Base-by-base conservation (phyloP, 53 echinoderm and acorn worm species). In the Patiria pectinifera region DNA sequence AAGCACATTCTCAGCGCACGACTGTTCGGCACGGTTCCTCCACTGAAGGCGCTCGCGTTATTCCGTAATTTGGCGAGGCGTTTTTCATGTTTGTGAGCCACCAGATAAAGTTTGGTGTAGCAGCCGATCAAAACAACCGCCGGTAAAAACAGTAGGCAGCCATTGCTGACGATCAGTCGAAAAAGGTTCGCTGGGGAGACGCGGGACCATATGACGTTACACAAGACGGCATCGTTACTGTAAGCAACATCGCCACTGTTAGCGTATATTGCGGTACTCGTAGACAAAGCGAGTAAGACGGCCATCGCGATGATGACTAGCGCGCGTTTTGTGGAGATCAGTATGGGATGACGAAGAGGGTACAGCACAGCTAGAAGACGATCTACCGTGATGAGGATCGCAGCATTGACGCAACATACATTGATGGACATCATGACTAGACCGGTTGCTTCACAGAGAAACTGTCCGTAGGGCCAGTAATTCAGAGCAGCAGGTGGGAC, bases 401-500 rank as follows among this genome's bases (percentile, higher is more conserved):
- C 89, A 14, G 89, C 89, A 18, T 59, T 78, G 78, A 79, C 79
- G 58, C 89, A 88, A 45, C 89, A 88, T 7, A 16, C 26, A 21
- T 76, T 76, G 10, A 59, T 26, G 26, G 48, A 44, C 4, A 59
- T 15, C 18, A 46, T 8, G 10, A 62, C 3, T 62, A 78, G 3
- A 24, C 53, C 9, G 18, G 25, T 62, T 1, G 6, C 59, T 0
- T 77, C 12, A 25, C 89, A 88, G 78, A 61, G 6, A 53, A 77
- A 62, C 0, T 62, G 11, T 8, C 88, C 88, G 62, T 88, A 88
- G 62, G 88, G 88, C 88, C 88, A 88, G 44, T 14, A 35, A 44
- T 88, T 88, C 14, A 88, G 43, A n/a, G 77, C 78, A 49, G 88
- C 78, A 10, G 88, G 88, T 6, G 77, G 59, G 26, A 88, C 11